Evolutionary conservation across 2,113 vertebrate genomes (phyloP), one percentile per base, ranked within the genome.

Genomic region (Ctenodactylus gundi): DNA sequence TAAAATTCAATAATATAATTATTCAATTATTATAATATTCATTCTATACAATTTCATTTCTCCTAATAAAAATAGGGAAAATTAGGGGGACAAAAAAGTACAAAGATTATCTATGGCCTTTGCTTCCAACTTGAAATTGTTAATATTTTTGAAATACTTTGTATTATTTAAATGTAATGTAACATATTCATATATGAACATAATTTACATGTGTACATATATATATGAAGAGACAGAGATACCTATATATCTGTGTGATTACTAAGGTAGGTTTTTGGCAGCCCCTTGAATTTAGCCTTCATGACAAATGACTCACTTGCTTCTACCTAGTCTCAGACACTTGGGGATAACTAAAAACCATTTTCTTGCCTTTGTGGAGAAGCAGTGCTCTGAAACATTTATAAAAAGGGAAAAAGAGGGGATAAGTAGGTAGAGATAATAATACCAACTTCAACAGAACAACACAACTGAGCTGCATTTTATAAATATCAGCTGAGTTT

Each of bases 61-160:
- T n/a, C n/a, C n/a, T n/a, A n/a, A n/a, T n/a, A n/a, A n/a, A n/a
- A n/a, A n/a, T n/a, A n/a, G n/a, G n/a, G n/a, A n/a, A n/a, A n/a
- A n/a, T n/a, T n/a, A n/a, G n/a, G n/a, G n/a, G n/a, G n/a, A n/a
- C n/a, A n/a, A 14, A 49, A 12, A 14, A 36, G 8, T 1, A 41
- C 34, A 46, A 34, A 3, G 0, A 14, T 4, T 12, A 60, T 2
- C 2, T 6, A 39, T n/a, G n/a, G 14, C 2, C 11, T 67, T 46
- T 67, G 23, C 3, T 91, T 91, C 14, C 21, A 20, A 78, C 34
- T 39, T 51, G 44, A 4, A n/a, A 12, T 60, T 84, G 3, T 76
- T 36, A 49, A 12, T n/a, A n/a, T 41, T 58, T 87, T 85, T 65
- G 1, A 58, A 83, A 60, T 39, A 70, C 27, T 41, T 46, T 60